A percentile compares a stretch with the other conserved stretches of the same genome.
Conservation (phyloP, 2,797 vertebrate species). For the Pteronotus mesoamericanus region DNA sequence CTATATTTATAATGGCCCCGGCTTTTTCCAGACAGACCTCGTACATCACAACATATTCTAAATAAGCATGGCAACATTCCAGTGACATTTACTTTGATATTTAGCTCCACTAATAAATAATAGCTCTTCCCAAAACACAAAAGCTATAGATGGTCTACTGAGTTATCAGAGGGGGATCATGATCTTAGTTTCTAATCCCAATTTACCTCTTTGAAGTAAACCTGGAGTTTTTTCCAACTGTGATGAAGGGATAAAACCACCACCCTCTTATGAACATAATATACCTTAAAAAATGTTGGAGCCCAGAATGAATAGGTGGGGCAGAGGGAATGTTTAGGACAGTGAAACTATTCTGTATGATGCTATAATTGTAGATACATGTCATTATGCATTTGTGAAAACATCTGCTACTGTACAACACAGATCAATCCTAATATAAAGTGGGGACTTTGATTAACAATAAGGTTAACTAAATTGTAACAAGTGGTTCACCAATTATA, state of each 20-base stretch:
- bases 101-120: neutral
- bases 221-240: neutral
- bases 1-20: neutral
- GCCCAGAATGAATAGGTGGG: neutral
- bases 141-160: neutral
- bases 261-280: neutral
- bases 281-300: neutral
- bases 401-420: neutral
- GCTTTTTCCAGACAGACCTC: neutral
- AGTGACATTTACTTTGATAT: slow-evolving; percentile 16
- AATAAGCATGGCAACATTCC: neutral
- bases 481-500: neutral
- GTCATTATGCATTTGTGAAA: neutral
- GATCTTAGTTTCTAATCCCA: neutral
- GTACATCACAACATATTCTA: slow-evolving; percentile 35
- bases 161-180: neutral
- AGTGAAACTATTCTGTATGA: neutral
- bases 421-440: neutral
- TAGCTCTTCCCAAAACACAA: neutral
- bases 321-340: neutral
- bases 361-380: neutral
- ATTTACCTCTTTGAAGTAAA: neutral
- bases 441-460: neutral
- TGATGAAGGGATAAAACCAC: neutral
- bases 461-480: neutral